Evolutionary conservation across 2,888 invertebrate species (phyloP), one percentile per base, ranked within the genome.

Genomic region (Tetrapedia diversipes): DNA sequence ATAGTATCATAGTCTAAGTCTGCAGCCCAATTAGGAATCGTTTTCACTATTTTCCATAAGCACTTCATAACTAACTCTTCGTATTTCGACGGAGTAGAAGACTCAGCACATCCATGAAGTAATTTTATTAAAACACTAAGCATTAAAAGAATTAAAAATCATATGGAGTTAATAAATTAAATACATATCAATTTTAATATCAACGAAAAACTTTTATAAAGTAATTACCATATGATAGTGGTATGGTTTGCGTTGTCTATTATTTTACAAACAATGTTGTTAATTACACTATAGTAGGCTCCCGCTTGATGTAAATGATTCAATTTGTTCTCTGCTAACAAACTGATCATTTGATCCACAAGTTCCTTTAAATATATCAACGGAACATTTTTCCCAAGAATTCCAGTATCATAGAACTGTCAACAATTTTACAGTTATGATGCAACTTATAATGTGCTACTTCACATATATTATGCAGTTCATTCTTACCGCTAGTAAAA

Each of bases 41-140:
- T 95, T 92, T 98, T 97, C 19, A 98, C 95, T 72, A 97, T 96
- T 90, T 98, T 97, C 99, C 99, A 99, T 89, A 98, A 94, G 91
- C 98, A 99, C 93, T 98, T 97, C 94, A 97, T 96, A 0, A 97
- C 94, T 53, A 97, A 92, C 89, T 97, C 97, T 57, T 96, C 95
- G 89, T 96, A 96, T 84, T 97, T 95, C 0, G 95, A 94, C 0
- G 95, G 93, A 69, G 94, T 94, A 0, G 94, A 93, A 0, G 94
- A 94, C 71, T 94, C 95, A 8, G 93, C 94, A 61, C 98, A 96
- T 76, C 98, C 97, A 89, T 97, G 96, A n/a, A 99, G 93, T 43
- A 98, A 93, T 67, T 96, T 95, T 53, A 99, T 95, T 87, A 98
- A 93, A 56, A 98, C 98, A 91, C 98, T 98, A 92, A 75, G 92